Base-by-base conservation (phyloP, 2,888 invertebrate species). In the Drosophila colorata region DNA sequence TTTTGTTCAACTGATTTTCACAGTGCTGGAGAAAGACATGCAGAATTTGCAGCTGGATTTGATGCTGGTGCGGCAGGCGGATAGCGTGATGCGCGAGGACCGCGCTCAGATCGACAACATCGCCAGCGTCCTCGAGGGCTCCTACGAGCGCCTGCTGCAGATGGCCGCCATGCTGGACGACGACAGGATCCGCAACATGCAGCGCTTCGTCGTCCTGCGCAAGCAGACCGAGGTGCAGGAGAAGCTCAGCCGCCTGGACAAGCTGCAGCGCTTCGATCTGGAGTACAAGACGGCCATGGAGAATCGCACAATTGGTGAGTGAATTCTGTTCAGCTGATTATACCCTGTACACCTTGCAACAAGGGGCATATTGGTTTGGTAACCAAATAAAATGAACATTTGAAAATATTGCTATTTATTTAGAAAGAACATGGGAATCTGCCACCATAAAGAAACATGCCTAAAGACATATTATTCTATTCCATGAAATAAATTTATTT, bases 201-300 rank as follows among this genome's bases (percentile, higher is more conserved):
- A 47, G n/a, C 41, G 35, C 3, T 75, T 23, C 11, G 20, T 16
- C 0, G 43, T 51, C 1, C 11, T 73, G 20, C 14, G 33, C 18
- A 75, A 51, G 9, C 63, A 73, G 13, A 31, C n/a, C 18, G 72
- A 75, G 4, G 63, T 58, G 2, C 70, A 75, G 43, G 18, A 40
- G 4, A 46, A 51, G 20, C 63, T 73, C 0, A 46, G 38, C 4
- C 9, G 4, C 0, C 41, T 72, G 2, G 23, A 49, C 2, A 7
- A 13, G 23, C 9, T 5, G 0, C 41, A 61, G 9, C 20, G 23
- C 9, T 6, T 23, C 5, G 9, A 61, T 3, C 2, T 8, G 2
- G 28, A 74, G 2, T 20, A 8, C 31, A 56, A 40, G 11, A 1
- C 14, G 2, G 28, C 16, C 6, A 69, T 63, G 76, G 63, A 61